phyloP scores from a whole-genome alignment of 92 coral and sea anemone genomes.

The Bergia sp. region DNA sequence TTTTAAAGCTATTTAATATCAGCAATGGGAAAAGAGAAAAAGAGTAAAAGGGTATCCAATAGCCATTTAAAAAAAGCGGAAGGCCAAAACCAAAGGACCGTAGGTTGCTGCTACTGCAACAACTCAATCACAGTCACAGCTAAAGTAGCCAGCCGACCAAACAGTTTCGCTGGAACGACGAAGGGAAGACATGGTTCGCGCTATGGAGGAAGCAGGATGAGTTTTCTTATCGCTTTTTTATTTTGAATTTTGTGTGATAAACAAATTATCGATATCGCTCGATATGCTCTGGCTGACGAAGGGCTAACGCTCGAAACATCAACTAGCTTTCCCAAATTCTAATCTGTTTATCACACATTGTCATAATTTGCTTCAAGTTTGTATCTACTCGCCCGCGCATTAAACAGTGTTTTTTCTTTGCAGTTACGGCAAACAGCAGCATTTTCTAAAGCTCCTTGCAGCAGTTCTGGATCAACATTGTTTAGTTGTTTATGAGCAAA shows the following conservation, averaged over 20 bases:
- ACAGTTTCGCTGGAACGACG: not conserved
- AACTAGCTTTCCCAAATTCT: no score
- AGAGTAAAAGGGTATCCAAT: not conserved
- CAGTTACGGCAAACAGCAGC: not conserved
- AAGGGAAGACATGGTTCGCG: no score
- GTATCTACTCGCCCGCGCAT: not conserved
- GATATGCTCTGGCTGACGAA: no score
- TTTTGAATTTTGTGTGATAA: not conserved
- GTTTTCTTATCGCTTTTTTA: not conserved
- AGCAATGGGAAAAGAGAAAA: slow-evolving; percentile 10
- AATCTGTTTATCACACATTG: no score
- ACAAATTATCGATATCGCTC: not conserved
- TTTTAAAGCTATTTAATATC: not conserved
- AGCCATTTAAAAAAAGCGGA: not conserved
- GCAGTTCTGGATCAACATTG: not conserved
- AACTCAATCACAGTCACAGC: no score
- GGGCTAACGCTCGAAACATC: no score
- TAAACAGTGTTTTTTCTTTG: not conserved
- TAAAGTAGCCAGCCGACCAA: not conserved
- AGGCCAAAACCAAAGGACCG: no score
- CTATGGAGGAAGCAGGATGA: no score
- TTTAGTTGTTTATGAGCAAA: not conserved
- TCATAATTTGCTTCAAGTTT: not conserved
- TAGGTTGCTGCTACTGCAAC: no score
- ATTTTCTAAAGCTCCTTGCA: not conserved